Conservation (phyloP, 2,797 vertebrate species). For the Lutjanus campechanus region DNA sequence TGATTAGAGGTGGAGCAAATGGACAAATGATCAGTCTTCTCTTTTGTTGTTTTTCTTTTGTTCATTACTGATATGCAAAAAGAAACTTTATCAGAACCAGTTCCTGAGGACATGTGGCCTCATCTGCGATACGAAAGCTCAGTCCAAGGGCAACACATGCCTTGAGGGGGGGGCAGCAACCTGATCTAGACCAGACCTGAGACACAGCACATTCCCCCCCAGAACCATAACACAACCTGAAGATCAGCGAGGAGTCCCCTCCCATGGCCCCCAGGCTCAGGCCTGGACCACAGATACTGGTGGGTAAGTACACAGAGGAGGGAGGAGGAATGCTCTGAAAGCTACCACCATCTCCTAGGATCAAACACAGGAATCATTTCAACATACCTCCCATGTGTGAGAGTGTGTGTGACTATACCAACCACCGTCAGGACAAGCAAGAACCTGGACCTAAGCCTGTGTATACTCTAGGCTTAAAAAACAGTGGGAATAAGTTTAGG, state of each 20-base stretch:
- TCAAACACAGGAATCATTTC: slow-evolving; percentile 64
- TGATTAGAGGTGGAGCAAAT: background rate
- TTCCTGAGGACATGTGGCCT: slow-evolving; percentile 35
- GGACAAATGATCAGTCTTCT: slow-evolving; percentile 1
- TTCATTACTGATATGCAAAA: slow-evolving; percentile 27
- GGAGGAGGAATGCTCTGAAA: slow-evolving; percentile 45
- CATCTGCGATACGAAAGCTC: slow-evolving; percentile 38
- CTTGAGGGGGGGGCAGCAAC: slow-evolving; percentile 56
- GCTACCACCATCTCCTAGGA: slow-evolving; percentile 43
- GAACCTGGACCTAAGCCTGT: slow-evolving; percentile 64
- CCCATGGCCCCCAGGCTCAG: slow-evolving; percentile 33
- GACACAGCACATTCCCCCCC: slow-evolving; percentile 71
- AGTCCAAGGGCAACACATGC: slow-evolving; percentile 63
- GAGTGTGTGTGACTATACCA: slow-evolving; percentile 29
- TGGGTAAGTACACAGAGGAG: slow-evolving; percentile 51
- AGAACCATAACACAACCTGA: slow-evolving; percentile 74
- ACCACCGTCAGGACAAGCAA: slow-evolving; percentile 36
- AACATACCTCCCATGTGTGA: slow-evolving; percentile 56
- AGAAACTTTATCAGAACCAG: slow-evolving; percentile 8
- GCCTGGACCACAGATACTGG: slow-evolving; percentile 40
- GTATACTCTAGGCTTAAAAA: slow-evolving; percentile 57
- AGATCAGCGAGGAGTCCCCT: slow-evolving; percentile 57
- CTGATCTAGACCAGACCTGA: slow-evolving; percentile 73
- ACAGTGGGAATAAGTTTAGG: slow-evolving; percentile 61
- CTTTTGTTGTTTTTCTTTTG: slow-evolving; percentile 1